Conservation (phyloP, 2,888 invertebrate genomes). For the Lithophane ornitopus region DNA sequence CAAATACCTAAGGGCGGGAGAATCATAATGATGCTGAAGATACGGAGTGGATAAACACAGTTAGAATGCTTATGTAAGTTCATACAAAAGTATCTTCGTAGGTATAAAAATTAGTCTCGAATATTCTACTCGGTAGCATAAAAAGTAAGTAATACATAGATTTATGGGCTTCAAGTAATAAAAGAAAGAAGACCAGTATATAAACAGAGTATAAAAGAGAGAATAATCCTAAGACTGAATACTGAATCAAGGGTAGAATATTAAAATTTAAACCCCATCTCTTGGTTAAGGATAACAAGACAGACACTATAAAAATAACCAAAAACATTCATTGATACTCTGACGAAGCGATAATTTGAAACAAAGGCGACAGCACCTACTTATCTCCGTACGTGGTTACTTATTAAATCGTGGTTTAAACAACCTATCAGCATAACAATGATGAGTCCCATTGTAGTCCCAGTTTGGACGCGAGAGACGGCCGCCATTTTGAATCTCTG, state of each 20-base stretch:
- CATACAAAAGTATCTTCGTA: background rate
- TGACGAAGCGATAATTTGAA: conserved; percentile 21
- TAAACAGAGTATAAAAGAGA: background rate
- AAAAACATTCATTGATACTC: conserved; percentile 1
- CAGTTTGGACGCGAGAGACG: conserved; percentile 51
- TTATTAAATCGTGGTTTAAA: conserved; percentile 38
- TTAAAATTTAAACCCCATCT: background rate
- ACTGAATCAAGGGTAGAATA: background rate
- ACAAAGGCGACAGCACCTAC: conserved; percentile 48
- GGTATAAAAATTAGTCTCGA: background rate
- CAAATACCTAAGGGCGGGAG: background rate
- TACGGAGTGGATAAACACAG: background rate
- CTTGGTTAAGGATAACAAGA: no score
- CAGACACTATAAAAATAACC: background rate
- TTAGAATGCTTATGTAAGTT: no score
- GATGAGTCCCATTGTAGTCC: conserved; percentile 60
- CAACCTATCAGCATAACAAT: conserved; percentile 58
- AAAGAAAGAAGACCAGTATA: background rate
- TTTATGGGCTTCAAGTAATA: background rate
- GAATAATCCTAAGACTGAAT: background rate
- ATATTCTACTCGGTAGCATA: background rate
- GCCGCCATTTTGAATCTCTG: conserved; percentile 54
- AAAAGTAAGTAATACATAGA: background rate
- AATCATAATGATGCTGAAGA: background rate
- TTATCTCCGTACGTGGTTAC: conserved; percentile 25